These are phyloP conservation scores for Clarias gariepinus DNA, from an alignment of 2,113 vertebrate genomes.

Conservation along the genomic window DNA sequence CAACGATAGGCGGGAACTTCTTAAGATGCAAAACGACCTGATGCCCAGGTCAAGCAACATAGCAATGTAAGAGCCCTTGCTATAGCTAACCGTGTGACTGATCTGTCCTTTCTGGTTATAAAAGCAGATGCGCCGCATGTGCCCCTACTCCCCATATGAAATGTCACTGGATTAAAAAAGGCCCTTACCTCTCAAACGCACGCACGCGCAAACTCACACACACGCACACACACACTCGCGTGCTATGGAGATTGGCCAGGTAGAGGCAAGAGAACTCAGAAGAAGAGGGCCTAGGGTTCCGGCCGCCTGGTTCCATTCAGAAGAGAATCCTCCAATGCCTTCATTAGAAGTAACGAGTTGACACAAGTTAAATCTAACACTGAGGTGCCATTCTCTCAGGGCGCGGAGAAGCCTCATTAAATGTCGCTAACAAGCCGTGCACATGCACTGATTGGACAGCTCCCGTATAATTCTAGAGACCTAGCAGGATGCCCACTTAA, in stretches of 20 bases:
- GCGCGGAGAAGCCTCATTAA: slow-evolving; percentile 95
- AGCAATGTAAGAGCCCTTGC: neutral
- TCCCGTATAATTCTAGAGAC: slow-evolving; percentile 87
- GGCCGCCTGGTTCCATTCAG: slow-evolving; percentile 81
- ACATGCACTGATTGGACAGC: slow-evolving; percentile 95
- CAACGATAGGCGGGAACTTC: neutral
- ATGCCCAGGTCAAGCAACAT: neutral
- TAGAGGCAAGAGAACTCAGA: slow-evolving; percentile 65
- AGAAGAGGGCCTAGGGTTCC: slow-evolving; percentile 68
- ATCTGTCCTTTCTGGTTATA: slow-evolving; percentile 4
- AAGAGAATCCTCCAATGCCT: slow-evolving; percentile 72
- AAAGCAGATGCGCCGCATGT: slow-evolving; percentile 11
- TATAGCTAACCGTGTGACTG: neutral
- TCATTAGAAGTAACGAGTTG: slow-evolving; percentile 99
- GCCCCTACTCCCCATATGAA: neutral
- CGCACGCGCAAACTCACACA: slow-evolving; percentile 20
- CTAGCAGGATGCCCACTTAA: slow-evolving; percentile 97
- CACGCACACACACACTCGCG: slow-evolving; percentile 19
- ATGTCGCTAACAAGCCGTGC: slow-evolving; percentile 99
- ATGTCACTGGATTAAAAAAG: neutral
- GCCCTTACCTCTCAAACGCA: slow-evolving; percentile 35
- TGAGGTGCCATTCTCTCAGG: slow-evolving; percentile 89
- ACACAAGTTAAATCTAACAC: slow-evolving; percentile 95
- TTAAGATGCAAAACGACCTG: neutral
- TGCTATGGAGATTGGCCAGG: slow-evolving; percentile 53